A percentile compares a stretch with the other conserved stretches of the same genome.
Evolutionary conservation across 2,797 vertebrate species (phyloP).

Genomic region (Hemibagrus guttatus): DNA sequence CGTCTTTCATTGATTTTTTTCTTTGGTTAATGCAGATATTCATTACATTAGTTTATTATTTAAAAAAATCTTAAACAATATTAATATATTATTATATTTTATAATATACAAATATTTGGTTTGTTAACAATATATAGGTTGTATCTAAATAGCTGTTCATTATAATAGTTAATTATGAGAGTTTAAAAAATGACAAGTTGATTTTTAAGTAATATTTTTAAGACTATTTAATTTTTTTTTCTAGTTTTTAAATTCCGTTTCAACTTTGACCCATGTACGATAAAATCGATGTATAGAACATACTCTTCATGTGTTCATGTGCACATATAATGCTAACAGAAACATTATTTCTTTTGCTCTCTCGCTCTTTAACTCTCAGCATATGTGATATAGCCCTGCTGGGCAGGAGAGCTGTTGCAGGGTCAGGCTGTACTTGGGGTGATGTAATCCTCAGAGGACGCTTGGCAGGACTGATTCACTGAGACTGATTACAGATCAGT

Average conservation of each 20-base stretch:
- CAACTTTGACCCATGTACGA: neutral
- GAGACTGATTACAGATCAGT: conserved; percentile 44
- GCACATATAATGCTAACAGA: neutral
- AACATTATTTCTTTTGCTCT: neutral
- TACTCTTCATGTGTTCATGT: neutral
- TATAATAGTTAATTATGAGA: neutral
- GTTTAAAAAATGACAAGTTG: neutral
- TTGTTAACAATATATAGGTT: neutral
- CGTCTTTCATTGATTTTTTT: neutral
- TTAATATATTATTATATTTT: neutral
- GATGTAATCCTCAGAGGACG: conserved; percentile 72
- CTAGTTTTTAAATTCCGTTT: neutral
- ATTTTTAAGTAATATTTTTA: neutral
- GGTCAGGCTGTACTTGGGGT: conserved; percentile 74
- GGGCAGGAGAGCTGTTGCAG: conserved; percentile 64
- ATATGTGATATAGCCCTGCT: conserved; percentile 68
- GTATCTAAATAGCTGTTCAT: neutral
- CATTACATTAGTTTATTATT: neutral
- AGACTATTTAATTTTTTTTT: neutral
- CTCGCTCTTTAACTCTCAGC: neutral
- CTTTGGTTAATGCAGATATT: neutral
- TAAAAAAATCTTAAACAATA: neutral
- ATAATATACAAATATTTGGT: too few relatives aligned
- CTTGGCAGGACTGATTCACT: conserved; percentile 61
- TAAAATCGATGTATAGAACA: neutral